Base-by-base conservation (phyloP, 2,113 vertebrate genomes). In the Narcine bancroftii region DNA sequence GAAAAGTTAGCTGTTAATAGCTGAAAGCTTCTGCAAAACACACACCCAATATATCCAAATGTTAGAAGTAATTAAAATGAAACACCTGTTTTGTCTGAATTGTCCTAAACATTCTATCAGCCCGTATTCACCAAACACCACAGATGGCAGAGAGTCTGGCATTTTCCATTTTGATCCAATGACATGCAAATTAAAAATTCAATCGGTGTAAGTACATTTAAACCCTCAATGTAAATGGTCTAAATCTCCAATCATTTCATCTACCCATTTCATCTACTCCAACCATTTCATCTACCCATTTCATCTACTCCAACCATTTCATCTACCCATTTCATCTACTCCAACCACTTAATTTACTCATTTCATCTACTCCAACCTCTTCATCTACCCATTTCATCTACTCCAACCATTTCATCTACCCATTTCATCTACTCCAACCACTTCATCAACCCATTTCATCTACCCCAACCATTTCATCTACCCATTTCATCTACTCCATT, bases 31-130 rank as follows among this genome's bases (percentile, higher is more conserved):
- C 33, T 60, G 79, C 45, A n/a, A 36, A 87, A 87, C 53, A 87
- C 33, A 60, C 53, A 6, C 53, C 33, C n/a, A 36, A 50, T 4
- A 56, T 1, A 33, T 83, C 7, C 79, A 63, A 63, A n/a, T 60
- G 53, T 36, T 56, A 87, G 53, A 87, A 87, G 36, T 36, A 87
- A 87, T 24, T 87, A 87, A 36, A 87, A 19, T 87, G n/a, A 13
- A 60, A 60, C n/a, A 63, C 5, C 53, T 60, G 36, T n/a, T 36
- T 21, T 87, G 36, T 36, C 56, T n/a, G 36, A 60, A 26, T 50
- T 19, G 60, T 87, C 33, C 17, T 53, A 60, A 63, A n/a, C 15
- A n/a, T 19, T 19, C 5, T 19, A 87, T 21, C 15, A 53, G 2
- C 50, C 53, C 60, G 81, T 15, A 60, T 36, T 63, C 21, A 87